Evolutionary conservation across 2,888 invertebrate genomes (phyloP), one percentile per base, ranked within the genome.

Genomic region (Caenorhabditis wallacei): DNA sequence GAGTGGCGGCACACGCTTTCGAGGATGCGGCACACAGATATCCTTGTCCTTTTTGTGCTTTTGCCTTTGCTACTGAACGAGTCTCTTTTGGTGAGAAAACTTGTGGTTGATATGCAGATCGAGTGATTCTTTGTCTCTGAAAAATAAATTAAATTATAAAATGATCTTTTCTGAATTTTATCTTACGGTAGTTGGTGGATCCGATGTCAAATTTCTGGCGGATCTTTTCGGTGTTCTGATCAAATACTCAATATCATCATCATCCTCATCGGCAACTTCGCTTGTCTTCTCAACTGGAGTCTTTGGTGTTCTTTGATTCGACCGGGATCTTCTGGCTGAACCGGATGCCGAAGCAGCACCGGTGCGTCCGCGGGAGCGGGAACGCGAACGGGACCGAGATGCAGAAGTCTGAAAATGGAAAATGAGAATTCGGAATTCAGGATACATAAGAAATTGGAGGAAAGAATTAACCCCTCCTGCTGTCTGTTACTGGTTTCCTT

Each of bases 131-230:
- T 48, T 48, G 46, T 48, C 46, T 48, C 46, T 48, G 46, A 18
- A 48, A 48, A 8, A 43, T 43, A 13, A 43, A 43, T 43, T 5
- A 16, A 43, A 11, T 10, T 43, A 8, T 8, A 5, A 3, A 30
- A 30, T 5, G 8, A 30, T 30, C 30, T 30, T 5, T 30, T 30
- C n/a, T n/a, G n/a, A n/a, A n/a, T n/a, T 30, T 30, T 8, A 22
- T 35, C 40, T 37, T 30, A 70, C 70, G 2, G 70, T 40, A 2
- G 70, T 57, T 57, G 70, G 56, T 40, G 69, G 57, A 30, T 70
- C 70, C 20, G 56, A 40, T 20, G 70, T 70, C 70, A 57, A 46
- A 35, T 70, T 48, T 48, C 70, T 43, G 8, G 18, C 30, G 7
- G 43, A n/a, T 35, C 70, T 40, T 35, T 57, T 57, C n/a, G 57